Evolutionary conservation across 2,797 vertebrate species (phyloP).

Genomic region (Enteromius paludinosus): DNA sequence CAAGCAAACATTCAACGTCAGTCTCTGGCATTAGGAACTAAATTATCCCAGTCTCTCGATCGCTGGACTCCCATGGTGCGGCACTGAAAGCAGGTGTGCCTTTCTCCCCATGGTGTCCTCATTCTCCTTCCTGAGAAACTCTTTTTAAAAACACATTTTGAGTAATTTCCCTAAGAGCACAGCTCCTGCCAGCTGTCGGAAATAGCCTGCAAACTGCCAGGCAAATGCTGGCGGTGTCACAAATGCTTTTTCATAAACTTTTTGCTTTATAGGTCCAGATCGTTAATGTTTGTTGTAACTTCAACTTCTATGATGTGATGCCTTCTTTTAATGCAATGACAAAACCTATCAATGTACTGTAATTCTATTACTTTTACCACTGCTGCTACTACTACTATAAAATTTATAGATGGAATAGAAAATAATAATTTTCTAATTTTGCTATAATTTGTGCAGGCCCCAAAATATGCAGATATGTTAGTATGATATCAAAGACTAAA

Average conservation of each 20-base stretch:
- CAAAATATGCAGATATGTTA: neutral
- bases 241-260: slow-evolving; percentile 19
- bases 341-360: neutral
- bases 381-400: neutral
- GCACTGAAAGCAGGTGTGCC: slow-evolving; percentile 47
- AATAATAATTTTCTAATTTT: neutral
- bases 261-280: slow-evolving; percentile 27
- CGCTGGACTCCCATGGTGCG: slow-evolving; percentile 33
- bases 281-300: neutral
- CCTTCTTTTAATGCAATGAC: neutral
- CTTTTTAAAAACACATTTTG: slow-evolving; percentile 54
- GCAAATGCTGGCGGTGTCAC: slow-evolving; percentile 18
- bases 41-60: slow-evolving; percentile 51
- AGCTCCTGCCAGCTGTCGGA: slow-evolving; percentile 38
- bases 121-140: slow-evolving; percentile 35
- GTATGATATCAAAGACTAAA: neutral
- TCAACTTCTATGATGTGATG: neutral
- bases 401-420: neutral
- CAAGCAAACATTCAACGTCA: slow-evolving; percentile 41
- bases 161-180: slow-evolving; percentile 57
- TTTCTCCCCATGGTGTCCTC: slow-evolving; percentile 43
- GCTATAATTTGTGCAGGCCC: neutral
- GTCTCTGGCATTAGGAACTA: slow-evolving; percentile 45
- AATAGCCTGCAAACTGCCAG: slow-evolving; percentile 49
- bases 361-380: neutral